Evolutionary conservation across 2,113 vertebrate species (phyloP), one percentile per base, ranked within the genome.

Genomic region (Oncorhynchus clarkii): DNA sequence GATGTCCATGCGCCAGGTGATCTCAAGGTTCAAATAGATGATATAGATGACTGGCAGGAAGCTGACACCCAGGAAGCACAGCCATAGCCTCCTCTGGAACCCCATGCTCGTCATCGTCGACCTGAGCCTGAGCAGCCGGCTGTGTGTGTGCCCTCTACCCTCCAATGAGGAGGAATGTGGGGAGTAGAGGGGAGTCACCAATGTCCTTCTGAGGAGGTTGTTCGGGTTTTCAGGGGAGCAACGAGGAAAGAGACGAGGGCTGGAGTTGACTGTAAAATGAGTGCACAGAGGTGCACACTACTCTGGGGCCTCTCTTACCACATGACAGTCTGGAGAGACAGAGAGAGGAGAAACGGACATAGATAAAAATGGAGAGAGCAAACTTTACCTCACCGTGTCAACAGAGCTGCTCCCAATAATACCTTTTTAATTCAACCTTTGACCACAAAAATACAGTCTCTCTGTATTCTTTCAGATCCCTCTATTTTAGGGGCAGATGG

Each of bases 381-480:
- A 81, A 86, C 79, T 70, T 75, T 71, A 82, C 73, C 81, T 72
- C 76, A 68, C 26, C 62, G 73, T 1, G 24, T 71, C 75, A 79
- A 76, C 45, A 62, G 4, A 57, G 22, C 12, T 31, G 65, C 26
- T 29, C 4, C 5, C 62, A 4, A 16, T 67, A 14, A 91, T 89
- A 88, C 86, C 67, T 57, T 80, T 89, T 88, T 88, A 88, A 91
- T 88, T 78, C 89, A 89, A 84, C 67, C 31, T 14, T 65, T 76
- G 29, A 18, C 3, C 70, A 68, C 60, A 8, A 14, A 14, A 14
- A 16, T 29, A 27, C 57, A 62, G 16, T 8, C 72, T 39, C 39
- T 39, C 24, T 57, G 12, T 26, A 66, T 77, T 27, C 39, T 26
- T 26, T 68, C 31, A 62, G 22, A 62, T 62, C 12, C 51, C 16